phyloP scores from a whole-genome alignment of 2,888 invertebrate species.

The Temnothorax ravouxi region DNA sequence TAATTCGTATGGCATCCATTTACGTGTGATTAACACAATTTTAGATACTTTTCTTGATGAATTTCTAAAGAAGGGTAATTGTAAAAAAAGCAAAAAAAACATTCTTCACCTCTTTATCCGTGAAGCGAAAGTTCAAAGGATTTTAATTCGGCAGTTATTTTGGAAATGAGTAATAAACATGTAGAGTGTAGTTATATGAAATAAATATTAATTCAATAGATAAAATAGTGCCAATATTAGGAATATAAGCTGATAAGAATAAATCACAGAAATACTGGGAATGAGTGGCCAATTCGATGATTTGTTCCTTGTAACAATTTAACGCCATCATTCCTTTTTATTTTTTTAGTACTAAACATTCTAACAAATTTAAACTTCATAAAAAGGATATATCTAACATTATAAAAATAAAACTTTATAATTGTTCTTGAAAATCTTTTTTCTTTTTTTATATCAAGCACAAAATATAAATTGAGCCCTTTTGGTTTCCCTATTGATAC shows the following conservation, averaged over 20 bases:
- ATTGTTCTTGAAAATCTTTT: not conserved
- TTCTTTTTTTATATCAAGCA: not conserved
- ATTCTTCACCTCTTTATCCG: not conserved
- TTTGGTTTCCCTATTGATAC: not conserved
- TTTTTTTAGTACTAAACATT: not conserved
- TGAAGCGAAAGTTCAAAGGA: slow-evolving; percentile 13
- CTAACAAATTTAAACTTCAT: not conserved
- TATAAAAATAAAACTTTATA: not conserved
- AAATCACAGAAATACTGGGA: not conserved
- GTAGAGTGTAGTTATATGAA: not conserved
- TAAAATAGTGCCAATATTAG: not conserved
- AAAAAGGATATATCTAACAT: not conserved
- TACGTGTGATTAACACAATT: not conserved
- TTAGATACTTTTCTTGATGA: not conserved
- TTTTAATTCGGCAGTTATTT: not conserved
- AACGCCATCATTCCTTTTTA: not conserved
- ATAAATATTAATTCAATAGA: not conserved
- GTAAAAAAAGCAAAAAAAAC: not conserved
- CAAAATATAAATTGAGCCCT: not conserved
- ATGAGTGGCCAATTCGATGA: not conserved
- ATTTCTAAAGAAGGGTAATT: slow-evolving; percentile 26
- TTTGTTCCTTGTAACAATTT: not conserved
- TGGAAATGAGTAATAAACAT: not conserved
- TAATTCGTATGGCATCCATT: slow-evolving; percentile 34
- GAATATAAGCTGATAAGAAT: not conserved